These are phyloP conservation scores for Larimichthys crocea DNA, from an alignment of 2,113 vertebrate species.

Conservation along the genomic window DNA sequence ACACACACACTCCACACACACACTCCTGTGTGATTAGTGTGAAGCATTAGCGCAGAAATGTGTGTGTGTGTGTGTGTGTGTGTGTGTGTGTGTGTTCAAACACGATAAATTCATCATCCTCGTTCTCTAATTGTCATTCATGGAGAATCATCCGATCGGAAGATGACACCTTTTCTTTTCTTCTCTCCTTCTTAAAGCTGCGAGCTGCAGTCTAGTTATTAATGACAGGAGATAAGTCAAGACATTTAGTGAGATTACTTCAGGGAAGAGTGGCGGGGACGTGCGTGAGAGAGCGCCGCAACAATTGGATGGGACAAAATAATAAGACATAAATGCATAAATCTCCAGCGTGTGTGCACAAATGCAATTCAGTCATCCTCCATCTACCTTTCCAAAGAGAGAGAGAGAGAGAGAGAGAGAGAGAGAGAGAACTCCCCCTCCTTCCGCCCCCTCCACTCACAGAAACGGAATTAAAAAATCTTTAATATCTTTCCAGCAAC, in stretches of 20 bases:
- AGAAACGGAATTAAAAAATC: conserved; percentile 75
- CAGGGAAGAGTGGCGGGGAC: not conserved
- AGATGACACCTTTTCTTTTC: not conserved
- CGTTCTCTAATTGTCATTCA: not conserved
- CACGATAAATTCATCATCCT: no score
- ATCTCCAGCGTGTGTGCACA: conserved; percentile 38
- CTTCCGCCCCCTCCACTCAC: conserved; percentile 62
- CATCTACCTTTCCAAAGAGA: conserved; percentile 11
- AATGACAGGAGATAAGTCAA: not conserved
- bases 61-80: not conserved
- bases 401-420: conserved; percentile 8
- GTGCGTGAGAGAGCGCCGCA: conserved; percentile 30
- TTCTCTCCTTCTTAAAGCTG: not conserved
- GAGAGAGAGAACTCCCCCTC: conserved; percentile 50
- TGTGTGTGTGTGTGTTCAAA: not conserved
- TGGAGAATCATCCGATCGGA: conserved; percentile 16
- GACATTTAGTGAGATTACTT: conserved; percentile 32
- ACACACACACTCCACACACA: not conserved
- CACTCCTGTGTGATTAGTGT: no score
- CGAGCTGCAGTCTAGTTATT: not conserved
- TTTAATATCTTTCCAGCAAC: conserved; percentile 76
- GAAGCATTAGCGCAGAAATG: no score
- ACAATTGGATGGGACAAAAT: conserved; percentile 55
- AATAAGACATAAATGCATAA: conserved; percentile 35
- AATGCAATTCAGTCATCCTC: conserved; percentile 19